Percentiles rank a stretch among this genome's conserved stretches.
Conservation (phyloP, 2,113 vertebrate genomes). For the Prietella phreatophila region DNA sequence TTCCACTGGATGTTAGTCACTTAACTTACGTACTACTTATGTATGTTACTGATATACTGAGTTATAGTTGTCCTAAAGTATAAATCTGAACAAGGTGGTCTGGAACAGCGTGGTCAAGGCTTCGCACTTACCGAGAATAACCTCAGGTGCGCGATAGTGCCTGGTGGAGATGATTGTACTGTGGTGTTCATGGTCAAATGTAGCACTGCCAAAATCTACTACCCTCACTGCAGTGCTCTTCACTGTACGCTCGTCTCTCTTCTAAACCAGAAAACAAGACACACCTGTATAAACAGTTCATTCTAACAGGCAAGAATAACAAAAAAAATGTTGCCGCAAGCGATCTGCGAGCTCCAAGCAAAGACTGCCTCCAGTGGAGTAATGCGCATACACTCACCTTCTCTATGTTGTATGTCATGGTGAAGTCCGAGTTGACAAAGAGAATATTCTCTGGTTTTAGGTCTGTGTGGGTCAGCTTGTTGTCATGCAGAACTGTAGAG, state of each 20-base stretch:
- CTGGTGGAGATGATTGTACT: slow-evolving; percentile 90
- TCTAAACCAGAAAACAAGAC: slow-evolving; percentile 66
- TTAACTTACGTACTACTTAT: not conserved
- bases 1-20: not conserved
- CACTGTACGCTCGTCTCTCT: slow-evolving; percentile 85
- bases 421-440: slow-evolving; percentile 92
- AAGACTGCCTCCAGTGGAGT: too few relatives aligned
- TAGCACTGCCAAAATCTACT: slow-evolving; percentile 97
- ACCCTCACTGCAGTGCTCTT: slow-evolving; percentile 85
- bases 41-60: not conserved
- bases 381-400: slow-evolving; percentile 76
- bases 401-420: slow-evolving; percentile 87
- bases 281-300: not conserved
- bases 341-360: too few relatives aligned
- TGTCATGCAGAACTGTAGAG: slow-evolving; percentile 92
- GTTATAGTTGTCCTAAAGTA: not conserved
- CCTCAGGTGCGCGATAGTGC: slow-evolving; percentile 94
- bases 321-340: not conserved
- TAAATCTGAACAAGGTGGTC: not conserved
- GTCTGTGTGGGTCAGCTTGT: slow-evolving; percentile 97
- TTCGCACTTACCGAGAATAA: slow-evolving; percentile 84
- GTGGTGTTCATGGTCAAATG: slow-evolving; percentile 94
- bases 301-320: not conserved
- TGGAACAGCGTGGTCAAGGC: not conserved
- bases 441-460: slow-evolving; percentile 98